These are phyloP conservation scores for Macrobrachium nipponense DNA, from an alignment of 1,140 invertebrate genomes.

Conservation along the genomic window DNA sequence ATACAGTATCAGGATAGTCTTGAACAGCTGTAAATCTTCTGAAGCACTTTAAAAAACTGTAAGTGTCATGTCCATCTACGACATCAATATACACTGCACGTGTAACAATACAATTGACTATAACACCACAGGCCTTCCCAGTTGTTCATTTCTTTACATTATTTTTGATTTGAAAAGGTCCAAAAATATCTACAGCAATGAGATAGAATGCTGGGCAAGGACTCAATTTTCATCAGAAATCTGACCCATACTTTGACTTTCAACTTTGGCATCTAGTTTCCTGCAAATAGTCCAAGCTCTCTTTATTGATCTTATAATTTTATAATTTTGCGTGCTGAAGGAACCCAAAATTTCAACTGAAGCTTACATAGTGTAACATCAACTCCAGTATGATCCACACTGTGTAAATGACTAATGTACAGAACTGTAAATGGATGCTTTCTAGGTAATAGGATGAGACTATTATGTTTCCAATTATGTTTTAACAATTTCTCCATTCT, in stretches of 20 bases:
- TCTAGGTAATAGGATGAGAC: background rate
- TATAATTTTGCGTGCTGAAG: conserved; percentile 5
- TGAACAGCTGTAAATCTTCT: conserved; percentile 18
- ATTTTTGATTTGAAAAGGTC: background rate
- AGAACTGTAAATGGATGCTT: background rate
- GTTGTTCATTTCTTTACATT: background rate
- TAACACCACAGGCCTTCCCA: background rate
- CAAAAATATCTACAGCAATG: background rate
- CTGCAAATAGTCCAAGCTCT: background rate
- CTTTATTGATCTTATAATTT: background rate
- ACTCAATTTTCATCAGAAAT: background rate
- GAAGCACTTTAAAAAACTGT: background rate
- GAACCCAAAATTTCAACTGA: conserved; percentile 5
- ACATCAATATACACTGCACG: background rate
- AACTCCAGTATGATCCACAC: background rate
- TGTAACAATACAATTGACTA: background rate
- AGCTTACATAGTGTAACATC: background rate
- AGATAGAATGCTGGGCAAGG: conserved; percentile 4
- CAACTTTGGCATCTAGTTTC: background rate
- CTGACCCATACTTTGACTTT: conserved; percentile 5
- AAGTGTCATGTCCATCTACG: too few relatives aligned
- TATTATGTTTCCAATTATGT: background rate
- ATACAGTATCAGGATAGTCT: background rate
- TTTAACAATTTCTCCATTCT: conserved; percentile 8
- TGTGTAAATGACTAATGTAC: conserved; percentile 1